These are phyloP conservation scores for Ibidorhyncha struthersii DNA, from an alignment of 2,113 vertebrate genomes.

Conservation along the genomic window DNA sequence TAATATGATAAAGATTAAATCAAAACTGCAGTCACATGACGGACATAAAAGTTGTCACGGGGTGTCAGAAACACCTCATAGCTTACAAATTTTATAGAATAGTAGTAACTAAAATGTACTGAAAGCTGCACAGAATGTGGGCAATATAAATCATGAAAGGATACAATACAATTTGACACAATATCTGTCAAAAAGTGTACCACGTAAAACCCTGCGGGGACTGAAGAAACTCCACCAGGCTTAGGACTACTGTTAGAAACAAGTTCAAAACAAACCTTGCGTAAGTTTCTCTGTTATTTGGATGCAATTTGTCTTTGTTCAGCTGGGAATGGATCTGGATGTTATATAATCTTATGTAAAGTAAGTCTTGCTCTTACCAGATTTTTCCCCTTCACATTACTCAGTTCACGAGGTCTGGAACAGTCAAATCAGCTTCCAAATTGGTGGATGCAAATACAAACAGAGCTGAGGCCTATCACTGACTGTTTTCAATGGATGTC, in stretches of 20 bases:
- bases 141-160: not conserved
- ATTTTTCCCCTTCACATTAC: not conserved
- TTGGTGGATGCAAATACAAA: not conserved
- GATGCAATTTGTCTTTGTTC: not conserved
- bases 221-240: not conserved
- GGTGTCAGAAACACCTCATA: not conserved
- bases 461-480: not conserved
- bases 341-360: not conserved
- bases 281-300: not conserved
- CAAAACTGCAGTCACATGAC: not conserved
- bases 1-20: not conserved
- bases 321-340: not conserved
- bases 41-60: not conserved
- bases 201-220: not conserved
- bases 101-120: not conserved
- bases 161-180: not conserved
- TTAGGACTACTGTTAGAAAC: not conserved
- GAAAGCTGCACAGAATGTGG: not conserved
- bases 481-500: not conserved
- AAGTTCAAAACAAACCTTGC: not conserved
- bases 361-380: not conserved
- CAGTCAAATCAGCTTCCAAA: not conserved
- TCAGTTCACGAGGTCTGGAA: not conserved
- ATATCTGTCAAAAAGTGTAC: not conserved
- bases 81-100: not conserved